Conservation (phyloP, 2,113 vertebrate species). For the Symphodus melops region DNA sequence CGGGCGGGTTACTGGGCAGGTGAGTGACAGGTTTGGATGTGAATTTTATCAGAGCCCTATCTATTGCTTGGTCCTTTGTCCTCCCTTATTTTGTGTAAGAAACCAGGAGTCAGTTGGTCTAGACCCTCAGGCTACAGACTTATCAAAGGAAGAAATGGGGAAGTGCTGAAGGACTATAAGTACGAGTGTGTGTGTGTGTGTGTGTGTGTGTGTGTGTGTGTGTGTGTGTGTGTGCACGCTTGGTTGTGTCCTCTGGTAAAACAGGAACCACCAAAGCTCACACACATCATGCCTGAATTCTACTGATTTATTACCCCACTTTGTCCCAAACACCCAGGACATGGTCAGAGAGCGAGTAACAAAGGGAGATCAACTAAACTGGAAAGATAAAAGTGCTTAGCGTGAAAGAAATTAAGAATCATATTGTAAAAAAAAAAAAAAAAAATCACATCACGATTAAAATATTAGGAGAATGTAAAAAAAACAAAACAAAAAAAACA, state of each 20-base stretch:
- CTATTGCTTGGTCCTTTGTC: constrained; percentile 23
- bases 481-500: constrained; percentile 29
- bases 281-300: background rate
- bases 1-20: constrained; percentile 10
- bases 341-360: background rate
- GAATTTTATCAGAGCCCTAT: constrained; percentile 32
- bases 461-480: background rate
- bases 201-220: constrained; percentile 6
- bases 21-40: constrained; percentile 40
- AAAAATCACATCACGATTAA: background rate
- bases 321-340: constrained; percentile 1
- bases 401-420: too few relatives aligned
- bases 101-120: constrained; percentile 66
- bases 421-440: background rate
- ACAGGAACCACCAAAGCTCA: constrained; percentile 33
- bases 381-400: background rate
- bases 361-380: background rate
- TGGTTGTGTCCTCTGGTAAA: constrained; percentile 27
- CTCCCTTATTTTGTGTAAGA: constrained; percentile 38
- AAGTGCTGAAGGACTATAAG: constrained; percentile 35
- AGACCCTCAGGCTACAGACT: constrained; percentile 59
- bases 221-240: constrained; percentile 2
- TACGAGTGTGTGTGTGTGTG: background rate
- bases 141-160: constrained; percentile 45
- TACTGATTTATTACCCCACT: constrained; percentile 19